phyloP scores from a whole-genome alignment of 2,113 vertebrate genomes.

The Antigone vipio region DNA sequence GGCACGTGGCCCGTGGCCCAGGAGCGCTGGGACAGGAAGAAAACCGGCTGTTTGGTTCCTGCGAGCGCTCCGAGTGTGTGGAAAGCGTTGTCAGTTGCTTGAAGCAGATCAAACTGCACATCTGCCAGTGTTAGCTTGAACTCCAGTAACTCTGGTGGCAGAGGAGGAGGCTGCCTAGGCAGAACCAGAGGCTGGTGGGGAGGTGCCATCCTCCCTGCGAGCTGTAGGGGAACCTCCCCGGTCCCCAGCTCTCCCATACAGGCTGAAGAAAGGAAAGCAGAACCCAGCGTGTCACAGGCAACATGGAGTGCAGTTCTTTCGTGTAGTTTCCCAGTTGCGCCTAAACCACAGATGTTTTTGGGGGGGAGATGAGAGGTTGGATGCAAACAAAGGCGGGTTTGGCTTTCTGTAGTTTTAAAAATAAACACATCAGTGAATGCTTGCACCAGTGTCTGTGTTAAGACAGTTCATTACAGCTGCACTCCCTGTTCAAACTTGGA shows the following conservation, averaged over 20 bases:
- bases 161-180: not conserved
- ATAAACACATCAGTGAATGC: not conserved
- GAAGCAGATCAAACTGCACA: not conserved
- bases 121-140: not conserved
- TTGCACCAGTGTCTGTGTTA: not conserved
- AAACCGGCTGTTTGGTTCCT: not conserved
- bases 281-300: not conserved
- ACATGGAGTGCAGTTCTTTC: fast-evolving
- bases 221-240: not conserved
- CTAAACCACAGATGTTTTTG: not conserved
- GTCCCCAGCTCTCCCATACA: fast-evolving
- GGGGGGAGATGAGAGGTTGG: not conserved
- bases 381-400: not conserved
- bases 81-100: not conserved
- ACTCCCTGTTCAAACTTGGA: not conserved
- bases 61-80: not conserved
- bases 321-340: not conserved
- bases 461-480: not conserved
- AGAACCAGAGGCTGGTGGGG: not conserved
- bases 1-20: fast-evolving
- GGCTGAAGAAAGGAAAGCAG: not conserved
- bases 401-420: not conserved
- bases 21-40: not conserved
- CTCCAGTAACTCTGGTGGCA: not conserved
- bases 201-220: not conserved